Base-by-base conservation (phyloP, 2,888 invertebrate genomes). In the Dryococelus australis region DNA sequence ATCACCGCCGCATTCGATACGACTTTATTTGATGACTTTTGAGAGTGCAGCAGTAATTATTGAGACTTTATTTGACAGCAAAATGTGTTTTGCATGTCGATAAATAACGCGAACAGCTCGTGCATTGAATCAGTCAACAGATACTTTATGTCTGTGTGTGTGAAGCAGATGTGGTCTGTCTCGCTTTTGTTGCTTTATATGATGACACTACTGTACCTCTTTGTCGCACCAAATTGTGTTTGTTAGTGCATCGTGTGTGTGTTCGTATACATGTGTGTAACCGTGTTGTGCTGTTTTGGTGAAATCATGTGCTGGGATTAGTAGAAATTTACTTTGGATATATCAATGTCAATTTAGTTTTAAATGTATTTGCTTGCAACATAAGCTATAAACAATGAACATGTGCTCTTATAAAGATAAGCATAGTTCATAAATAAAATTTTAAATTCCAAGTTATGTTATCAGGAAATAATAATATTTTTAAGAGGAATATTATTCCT, bases 181-280 rank as follows among this genome's bases (percentile, higher is more conserved):
- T 65, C 65, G 65, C 65, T 65, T 65, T 65, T 65, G 65, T 65
- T 65, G 65, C 65, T 65, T 65, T 65, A 65, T 65, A 65, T n/a
- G 20, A 65, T 65, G n/a, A 24, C 65, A 65, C 65, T 20, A n/a
- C 65, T 65, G 24, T 65, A 65, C 65, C n/a, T 65, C 24, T 65
- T 65, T 65, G 65, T 65, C n/a, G 65, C 65, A 65, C 65, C 65
- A 65, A 65, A 65, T n/a, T 65, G 65, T 65, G 65, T 65, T 65
- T 65, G 65, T 65, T 65, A 65, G 65, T 65, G 65, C 65, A 65
- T 65, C 65, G 65, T 65, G 65, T n/a, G 0, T 65, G 65, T 65
- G 65, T 65, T 12, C 16, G 6, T 65, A 16, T 65, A 24, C 65
- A 24, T 65, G 20, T 24, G 20, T 65, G n/a, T 65, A 10, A 65